Conservation (phyloP, 2,888 invertebrate genomes). For the Empis stercorea region DNA sequence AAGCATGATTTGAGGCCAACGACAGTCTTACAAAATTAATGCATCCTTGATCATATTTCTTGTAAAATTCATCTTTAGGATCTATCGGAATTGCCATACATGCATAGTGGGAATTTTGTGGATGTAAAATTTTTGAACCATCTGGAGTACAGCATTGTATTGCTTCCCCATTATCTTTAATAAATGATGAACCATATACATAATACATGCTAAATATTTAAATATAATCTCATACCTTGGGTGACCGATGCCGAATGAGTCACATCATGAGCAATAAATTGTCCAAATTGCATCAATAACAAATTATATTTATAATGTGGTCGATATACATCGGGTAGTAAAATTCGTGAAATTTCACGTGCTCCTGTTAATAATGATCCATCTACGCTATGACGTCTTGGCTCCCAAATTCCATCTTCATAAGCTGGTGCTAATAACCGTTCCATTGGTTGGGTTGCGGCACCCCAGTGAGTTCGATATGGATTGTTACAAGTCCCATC, state of each 20-base stretch:
- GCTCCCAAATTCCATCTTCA: slow-evolving; percentile 44
- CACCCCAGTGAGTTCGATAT: slow-evolving; percentile 47
- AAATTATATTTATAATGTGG: slow-evolving; percentile 51
- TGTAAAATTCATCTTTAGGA: slow-evolving; percentile 47
- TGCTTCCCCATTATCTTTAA: slow-evolving; percentile 53
- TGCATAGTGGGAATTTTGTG: slow-evolving; percentile 46
- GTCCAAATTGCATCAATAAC: slow-evolving; percentile 67
- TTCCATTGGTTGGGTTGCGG: slow-evolving; percentile 48
- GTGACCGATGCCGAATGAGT: slow-evolving; percentile 41
- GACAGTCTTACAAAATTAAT: slow-evolving; percentile 61
- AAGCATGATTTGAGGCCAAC: slow-evolving; percentile 51
- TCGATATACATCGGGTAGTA: slow-evolving; percentile 46
- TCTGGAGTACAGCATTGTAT: slow-evolving; percentile 59
- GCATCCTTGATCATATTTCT: slow-evolving; percentile 45
- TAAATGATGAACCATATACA: no score
- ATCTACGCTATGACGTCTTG: slow-evolving; percentile 27
- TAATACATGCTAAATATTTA: no score
- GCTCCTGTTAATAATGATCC: slow-evolving; percentile 49
- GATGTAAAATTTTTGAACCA: slow-evolving; percentile 41
- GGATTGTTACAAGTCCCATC: slow-evolving; percentile 78
- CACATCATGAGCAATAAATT: slow-evolving; percentile 64
- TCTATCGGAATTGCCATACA: slow-evolving; percentile 54
- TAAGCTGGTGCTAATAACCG: slow-evolving; percentile 54
- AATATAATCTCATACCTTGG: neutral
- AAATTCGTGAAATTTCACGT: slow-evolving; percentile 48